A percentile compares a stretch with the other conserved stretches of the same genome.
Evolutionary conservation across 1,140 invertebrate species (phyloP).

Genomic region (Anastrepha obliqua): DNA sequence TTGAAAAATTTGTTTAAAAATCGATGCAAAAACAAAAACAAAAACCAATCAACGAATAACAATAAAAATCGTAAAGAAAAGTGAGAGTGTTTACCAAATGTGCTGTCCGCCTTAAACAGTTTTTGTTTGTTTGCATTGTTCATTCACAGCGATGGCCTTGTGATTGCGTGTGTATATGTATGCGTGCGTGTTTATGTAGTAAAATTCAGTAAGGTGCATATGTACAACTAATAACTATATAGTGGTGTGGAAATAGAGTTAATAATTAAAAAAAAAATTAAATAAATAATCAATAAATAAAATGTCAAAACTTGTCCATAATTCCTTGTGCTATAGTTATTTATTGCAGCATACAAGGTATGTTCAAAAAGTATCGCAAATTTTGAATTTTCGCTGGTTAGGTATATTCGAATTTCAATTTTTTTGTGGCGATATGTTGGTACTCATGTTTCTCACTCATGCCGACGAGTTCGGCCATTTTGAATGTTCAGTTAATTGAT

Average conservation of each 20-base stretch:
- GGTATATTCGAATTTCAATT: too few species aligned
- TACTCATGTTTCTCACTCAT: too few species aligned
- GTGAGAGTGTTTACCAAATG: slow-evolving; percentile 73
- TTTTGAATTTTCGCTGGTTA: too few species aligned
- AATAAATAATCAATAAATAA: not conserved
- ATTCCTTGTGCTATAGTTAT: too few species aligned
- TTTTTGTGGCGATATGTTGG: too few species aligned
- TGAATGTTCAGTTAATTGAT: too few species aligned
- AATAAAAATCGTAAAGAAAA: slow-evolving; percentile 69
- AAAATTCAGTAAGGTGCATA: not conserved
- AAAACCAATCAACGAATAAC: slow-evolving; percentile 56
- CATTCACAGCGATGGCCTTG: not conserved
- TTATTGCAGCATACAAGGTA: not conserved
- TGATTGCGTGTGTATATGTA: not conserved
- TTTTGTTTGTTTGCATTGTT: slow-evolving; percentile 45
- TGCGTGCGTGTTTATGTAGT: not conserved
- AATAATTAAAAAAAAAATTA: not conserved
- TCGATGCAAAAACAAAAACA: not conserved
- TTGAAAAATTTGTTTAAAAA: too few species aligned
- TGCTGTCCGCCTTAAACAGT: not conserved
- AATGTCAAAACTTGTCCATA: too few species aligned
- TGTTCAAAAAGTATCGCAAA: too few species aligned
- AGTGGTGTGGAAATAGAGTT: not conserved
- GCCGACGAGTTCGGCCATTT: too few species aligned
- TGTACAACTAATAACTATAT: too few species aligned